These are phyloP conservation scores for Acanthornis magna DNA, from an alignment of 2,797 vertebrate genomes.

Conservation along the genomic window DNA sequence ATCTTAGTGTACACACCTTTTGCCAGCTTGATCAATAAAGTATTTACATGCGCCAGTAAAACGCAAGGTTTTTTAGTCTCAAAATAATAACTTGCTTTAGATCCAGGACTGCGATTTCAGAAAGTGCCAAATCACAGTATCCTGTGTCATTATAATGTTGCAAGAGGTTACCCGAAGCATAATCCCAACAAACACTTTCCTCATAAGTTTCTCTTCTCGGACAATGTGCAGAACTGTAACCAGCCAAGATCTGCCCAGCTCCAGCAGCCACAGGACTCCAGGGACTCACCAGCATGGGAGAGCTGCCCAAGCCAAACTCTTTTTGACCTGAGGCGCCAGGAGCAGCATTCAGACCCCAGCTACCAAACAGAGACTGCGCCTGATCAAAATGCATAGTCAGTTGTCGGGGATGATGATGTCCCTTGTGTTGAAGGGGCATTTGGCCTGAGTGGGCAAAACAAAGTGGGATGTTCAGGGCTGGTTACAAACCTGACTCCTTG, in stretches of 20 bases:
- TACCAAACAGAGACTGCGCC: not conserved
- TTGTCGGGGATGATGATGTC: not conserved
- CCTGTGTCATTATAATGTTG: not conserved
- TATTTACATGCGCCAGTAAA: slow-evolving; percentile 61
- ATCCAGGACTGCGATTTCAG: not conserved
- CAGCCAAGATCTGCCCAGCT: not conserved
- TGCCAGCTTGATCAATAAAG: slow-evolving; percentile 47
- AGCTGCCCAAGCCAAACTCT: not conserved
- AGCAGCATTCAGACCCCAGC: not conserved
- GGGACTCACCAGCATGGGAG: not conserved
- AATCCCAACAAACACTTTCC: not conserved
- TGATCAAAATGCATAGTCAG: not conserved
- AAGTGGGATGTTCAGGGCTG: not conserved
- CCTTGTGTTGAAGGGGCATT: not conserved
- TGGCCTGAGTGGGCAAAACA: not conserved
- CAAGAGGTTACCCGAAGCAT: not conserved
- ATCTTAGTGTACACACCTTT: not conserved
- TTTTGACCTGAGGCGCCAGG: not conserved
- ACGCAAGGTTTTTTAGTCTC: not conserved
- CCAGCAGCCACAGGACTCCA: not conserved
- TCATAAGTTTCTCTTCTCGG: not conserved
- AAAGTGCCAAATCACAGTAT: not conserved
- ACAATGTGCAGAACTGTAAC: not conserved
- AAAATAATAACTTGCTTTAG: slow-evolving; percentile 14
- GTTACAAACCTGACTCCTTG: not conserved